phyloP scores from a whole-genome alignment of 1,140 invertebrate species.

The Laupala kohalensis region DNA sequence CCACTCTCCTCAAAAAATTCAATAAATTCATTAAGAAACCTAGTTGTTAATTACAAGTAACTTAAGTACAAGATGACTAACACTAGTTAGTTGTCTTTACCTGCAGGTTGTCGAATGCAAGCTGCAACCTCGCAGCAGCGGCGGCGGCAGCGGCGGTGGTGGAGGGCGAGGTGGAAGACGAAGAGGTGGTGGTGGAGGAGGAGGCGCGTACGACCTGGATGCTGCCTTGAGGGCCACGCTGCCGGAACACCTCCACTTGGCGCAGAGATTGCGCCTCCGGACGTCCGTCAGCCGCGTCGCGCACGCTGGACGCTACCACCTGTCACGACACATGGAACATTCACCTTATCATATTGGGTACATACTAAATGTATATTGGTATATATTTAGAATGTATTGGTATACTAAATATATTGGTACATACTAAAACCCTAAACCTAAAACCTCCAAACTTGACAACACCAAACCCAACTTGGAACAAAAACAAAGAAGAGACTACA shows the following conservation, averaged over 20 bases:
- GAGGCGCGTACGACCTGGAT: conserved; percentile 29
- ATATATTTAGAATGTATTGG: too few species aligned
- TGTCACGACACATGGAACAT: too few species aligned
- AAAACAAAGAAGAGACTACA: too few species aligned
- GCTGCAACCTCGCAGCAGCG: not conserved
- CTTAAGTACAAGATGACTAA: not conserved
- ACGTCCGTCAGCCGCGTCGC: conserved; percentile 29
- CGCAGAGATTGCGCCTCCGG: conserved; percentile 24
- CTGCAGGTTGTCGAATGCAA: conserved; percentile 17
- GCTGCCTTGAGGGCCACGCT: conserved; percentile 26
- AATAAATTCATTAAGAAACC: not conserved
- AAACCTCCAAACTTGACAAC: too few species aligned
- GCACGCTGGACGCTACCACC: conserved; percentile 36
- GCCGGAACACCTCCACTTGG: conserved; percentile 32
- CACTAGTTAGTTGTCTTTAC: not conserved
- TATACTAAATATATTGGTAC: too few species aligned
- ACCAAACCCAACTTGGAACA: too few species aligned
- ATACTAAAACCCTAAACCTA: too few species aligned
- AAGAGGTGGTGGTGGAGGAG: conserved; percentile 16
- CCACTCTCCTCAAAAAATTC: not conserved
- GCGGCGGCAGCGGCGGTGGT: conserved; percentile 2
- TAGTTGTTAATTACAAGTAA: not conserved
- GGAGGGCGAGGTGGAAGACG: not conserved
- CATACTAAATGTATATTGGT: too few species aligned
- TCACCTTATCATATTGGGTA: too few species aligned